Evolutionary conservation across 2,888 invertebrate genomes (phyloP).

Genomic region (Pristionchus fissidentatus): DNA sequence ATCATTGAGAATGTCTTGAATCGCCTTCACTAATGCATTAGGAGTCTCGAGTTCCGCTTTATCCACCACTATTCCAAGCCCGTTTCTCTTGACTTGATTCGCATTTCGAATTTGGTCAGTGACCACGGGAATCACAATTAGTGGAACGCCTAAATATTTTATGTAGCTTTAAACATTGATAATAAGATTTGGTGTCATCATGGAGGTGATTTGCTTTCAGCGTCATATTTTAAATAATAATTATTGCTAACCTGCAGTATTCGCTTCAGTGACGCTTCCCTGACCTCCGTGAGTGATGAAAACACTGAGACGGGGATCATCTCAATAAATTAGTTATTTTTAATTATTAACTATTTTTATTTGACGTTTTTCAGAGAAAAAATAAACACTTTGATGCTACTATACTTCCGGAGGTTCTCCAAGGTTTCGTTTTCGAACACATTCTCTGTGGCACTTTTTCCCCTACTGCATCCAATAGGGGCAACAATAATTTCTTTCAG

Average conservation of each 20-base stretch:
- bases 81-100: conserved; percentile 54
- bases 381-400: neutral
- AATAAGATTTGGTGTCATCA: too few relatives aligned
- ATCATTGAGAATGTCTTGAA: neutral
- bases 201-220: too few relatives aligned
- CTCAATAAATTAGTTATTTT: conserved; percentile 47
- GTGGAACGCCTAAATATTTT: conserved; percentile 74
- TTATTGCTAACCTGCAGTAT: conserved; percentile 48
- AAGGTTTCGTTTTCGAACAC: too few relatives aligned
- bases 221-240: neutral
- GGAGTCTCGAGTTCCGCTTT: neutral
- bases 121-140: conserved; percentile 77
- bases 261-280: conserved; percentile 55
- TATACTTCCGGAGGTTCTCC: too few relatives aligned
- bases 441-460: neutral
- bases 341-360: neutral
- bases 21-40: neutral
- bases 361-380: neutral
- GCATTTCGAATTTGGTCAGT: conserved; percentile 77
- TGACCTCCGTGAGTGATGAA: conserved; percentile 60
- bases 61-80: neutral
- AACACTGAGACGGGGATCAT: conserved; percentile 51
- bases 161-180: neutral
- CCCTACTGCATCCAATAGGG: neutral
- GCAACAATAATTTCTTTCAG: neutral